Evolutionary conservation across 37 sponge, comb jelly and placozoan species (phyloP).

Genomic region (Eunapius fragilis): DNA sequence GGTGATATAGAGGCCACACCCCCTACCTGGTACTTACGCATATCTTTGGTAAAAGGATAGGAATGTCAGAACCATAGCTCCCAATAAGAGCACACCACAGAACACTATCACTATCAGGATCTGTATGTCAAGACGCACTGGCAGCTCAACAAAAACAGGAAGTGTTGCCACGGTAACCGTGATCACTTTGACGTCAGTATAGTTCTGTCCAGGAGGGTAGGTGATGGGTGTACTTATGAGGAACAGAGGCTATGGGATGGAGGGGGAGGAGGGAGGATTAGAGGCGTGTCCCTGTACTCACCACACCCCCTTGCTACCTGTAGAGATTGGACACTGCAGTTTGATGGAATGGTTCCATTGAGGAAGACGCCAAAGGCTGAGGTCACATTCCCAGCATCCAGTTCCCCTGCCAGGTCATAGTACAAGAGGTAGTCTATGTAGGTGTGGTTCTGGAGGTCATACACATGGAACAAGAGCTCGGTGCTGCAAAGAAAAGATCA

Average conservation of each 20-base stretch:
- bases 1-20: background rate
- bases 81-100: conserved; percentile 28
- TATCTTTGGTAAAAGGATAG: conserved; percentile 50
- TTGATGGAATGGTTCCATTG: background rate
- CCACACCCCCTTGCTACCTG: background rate
- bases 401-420: background rate
- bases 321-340: background rate
- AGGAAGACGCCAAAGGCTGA: background rate
- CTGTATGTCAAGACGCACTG: conserved; percentile 28
- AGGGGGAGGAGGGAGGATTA: background rate
- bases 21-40: conserved; percentile 48
- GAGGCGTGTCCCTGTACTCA: background rate
- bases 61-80: conserved; percentile 20
- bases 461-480: background rate
- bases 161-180: background rate
- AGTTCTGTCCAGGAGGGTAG: background rate
- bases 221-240: background rate
- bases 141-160: background rate
- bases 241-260: background rate
- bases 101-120: conserved; percentile 43
- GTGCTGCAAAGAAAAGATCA: background rate
- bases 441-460: background rate
- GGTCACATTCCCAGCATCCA: background rate
- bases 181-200: background rate
- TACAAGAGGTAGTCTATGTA: background rate